Evolutionary conservation across 2,888 invertebrate genomes (phyloP).

Genomic region (Dasypolia templi): DNA sequence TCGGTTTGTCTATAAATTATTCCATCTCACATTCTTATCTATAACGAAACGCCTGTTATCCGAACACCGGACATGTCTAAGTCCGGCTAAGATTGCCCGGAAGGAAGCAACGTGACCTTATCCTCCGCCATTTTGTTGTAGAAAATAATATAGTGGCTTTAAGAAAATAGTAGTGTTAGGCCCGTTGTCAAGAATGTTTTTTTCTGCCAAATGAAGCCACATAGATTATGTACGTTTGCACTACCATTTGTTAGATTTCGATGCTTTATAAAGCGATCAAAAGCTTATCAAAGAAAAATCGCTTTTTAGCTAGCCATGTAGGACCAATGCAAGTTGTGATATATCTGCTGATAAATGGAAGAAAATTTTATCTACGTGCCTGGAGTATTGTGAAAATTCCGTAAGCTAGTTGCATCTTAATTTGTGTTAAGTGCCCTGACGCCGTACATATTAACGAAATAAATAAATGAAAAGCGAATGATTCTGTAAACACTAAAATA

Average conservation of each 20-base stretch:
- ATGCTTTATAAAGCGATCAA: not conserved
- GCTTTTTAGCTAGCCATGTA: not conserved
- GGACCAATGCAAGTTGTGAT: not conserved
- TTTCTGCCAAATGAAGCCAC: not conserved
- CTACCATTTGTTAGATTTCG: not conserved
- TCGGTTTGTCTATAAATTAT: not conserved
- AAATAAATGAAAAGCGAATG: not conserved
- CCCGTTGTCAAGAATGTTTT: not conserved
- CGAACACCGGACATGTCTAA: conserved; percentile 44
- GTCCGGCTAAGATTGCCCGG: conserved; percentile 20
- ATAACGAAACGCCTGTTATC: not conserved
- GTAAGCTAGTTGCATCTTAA: not conserved
- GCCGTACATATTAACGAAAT: not conserved
- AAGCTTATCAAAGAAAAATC: not conserved
- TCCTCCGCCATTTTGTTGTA: conserved; percentile 24
- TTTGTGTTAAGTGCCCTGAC: not conserved
- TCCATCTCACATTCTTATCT: conserved; percentile 4
- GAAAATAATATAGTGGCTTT: conserved; percentile 2
- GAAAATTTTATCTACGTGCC: not conserved
- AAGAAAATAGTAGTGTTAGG: not conserved
- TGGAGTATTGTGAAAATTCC: not conserved
- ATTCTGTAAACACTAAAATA: not conserved
- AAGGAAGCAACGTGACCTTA: conserved; percentile 18
- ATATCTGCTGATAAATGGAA: not conserved
- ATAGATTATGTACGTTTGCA: not conserved